Percentiles rank a stretch among this genome's conserved stretches.
Conservation (phyloP, 2,888 invertebrate species). For the Lycia hirtaria region DNA sequence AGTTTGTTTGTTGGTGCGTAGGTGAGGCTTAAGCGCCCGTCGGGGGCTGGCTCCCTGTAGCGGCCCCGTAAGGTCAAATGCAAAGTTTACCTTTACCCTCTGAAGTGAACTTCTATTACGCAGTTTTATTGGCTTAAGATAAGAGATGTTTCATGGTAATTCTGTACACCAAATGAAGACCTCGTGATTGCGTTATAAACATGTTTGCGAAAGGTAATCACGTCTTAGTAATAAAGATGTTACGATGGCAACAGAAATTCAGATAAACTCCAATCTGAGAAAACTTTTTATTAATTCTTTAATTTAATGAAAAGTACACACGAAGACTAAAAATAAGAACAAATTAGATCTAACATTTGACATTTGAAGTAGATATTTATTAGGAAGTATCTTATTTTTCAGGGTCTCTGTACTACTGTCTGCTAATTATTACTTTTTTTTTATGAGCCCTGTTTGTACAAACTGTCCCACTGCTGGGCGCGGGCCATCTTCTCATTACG, state of each 20-base stretch:
- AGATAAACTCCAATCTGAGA: too few species aligned
- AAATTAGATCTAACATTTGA: too few species aligned
- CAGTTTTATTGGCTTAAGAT: constrained; percentile 63
- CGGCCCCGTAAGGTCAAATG: constrained; percentile 61
- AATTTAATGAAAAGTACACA: too few species aligned
- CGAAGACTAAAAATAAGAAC: too few species aligned
- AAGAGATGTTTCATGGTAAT: constrained; percentile 47
- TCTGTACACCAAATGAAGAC: constrained; percentile 25
- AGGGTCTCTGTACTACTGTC: too few species aligned
- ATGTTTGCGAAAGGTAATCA: constrained; percentile 44
- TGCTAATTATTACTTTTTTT: too few species aligned
- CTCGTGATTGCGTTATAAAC: constrained; percentile 32
- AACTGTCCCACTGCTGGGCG: too few species aligned
- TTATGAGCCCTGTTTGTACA: too few species aligned
- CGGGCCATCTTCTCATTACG: too few species aligned
- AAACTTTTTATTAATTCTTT: too few species aligned
- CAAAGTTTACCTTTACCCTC: constrained; percentile 64
- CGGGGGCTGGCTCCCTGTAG: constrained; percentile 25
- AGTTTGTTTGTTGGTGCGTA: constrained; percentile 34
- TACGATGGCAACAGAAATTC: background rate
- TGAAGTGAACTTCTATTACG: constrained; percentile 55
- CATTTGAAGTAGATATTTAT: too few species aligned
- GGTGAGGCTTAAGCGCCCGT: constrained; percentile 22
- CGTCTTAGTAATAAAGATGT: constrained; percentile 18
- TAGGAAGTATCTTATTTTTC: too few species aligned